Conservation (phyloP, 2,797 vertebrate species). For the Heliangelus exortis region DNA sequence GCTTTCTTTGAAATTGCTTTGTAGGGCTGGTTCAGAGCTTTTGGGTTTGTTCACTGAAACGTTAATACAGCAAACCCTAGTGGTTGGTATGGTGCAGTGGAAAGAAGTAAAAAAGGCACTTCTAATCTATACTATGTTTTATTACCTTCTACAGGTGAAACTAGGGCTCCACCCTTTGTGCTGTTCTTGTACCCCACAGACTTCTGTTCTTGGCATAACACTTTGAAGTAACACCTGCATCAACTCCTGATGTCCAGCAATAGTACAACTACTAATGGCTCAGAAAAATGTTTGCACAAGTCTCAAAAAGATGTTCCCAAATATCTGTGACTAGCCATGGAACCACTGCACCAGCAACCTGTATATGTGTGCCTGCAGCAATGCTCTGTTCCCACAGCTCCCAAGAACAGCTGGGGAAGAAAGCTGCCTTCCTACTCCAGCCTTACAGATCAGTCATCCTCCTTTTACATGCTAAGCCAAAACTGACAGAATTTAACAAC, state of each 20-base stretch:
- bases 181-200: neutral
- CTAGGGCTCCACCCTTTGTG: neutral
- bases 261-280: neutral
- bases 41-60: neutral
- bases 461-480: neutral
- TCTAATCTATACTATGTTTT: neutral
- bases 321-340: neutral
- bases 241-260: neutral
- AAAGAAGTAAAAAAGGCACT: slow-evolving; percentile 22
- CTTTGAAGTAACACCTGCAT: neutral
- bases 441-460: neutral
- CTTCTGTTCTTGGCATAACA: neutral
- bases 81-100: slow-evolving; percentile 49
- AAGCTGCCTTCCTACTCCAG: neutral
- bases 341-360: neutral
- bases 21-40: neutral
- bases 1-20: neutral
- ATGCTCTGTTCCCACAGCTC: neutral
- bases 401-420: neutral
- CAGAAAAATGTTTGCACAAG: neutral
- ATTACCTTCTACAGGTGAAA: neutral
- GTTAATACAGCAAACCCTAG: slow-evolving; percentile 71
- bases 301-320: neutral
- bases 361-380: neutral
- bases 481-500: neutral